phyloP scores from a whole-genome alignment of 1,140 invertebrate genomes.

The Pogonomyrmex barbatus region DNA sequence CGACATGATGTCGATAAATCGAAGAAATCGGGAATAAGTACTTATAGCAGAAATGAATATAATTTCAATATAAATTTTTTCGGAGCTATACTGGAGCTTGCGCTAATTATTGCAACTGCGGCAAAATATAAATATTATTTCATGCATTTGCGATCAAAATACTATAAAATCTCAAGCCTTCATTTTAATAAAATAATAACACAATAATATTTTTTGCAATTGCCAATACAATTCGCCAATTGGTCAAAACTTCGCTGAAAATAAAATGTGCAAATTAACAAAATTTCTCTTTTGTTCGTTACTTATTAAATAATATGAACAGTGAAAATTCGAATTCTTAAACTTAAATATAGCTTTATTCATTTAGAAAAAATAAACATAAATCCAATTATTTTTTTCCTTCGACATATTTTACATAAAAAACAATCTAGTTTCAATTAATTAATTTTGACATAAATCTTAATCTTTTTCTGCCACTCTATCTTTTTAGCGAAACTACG shows the following conservation, averaged over 20 bases:
- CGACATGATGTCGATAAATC: conserved; percentile 29
- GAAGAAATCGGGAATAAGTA: neutral
- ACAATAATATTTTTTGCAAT: neutral
- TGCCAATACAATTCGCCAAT: neutral
- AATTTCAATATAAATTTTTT: conserved; percentile 19
- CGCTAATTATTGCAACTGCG: neutral
- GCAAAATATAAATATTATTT: conserved; percentile 8
- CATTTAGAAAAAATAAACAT: neutral
- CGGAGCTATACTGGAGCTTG: neutral
- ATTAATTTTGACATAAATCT: conserved; percentile 34
- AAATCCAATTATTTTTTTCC: conserved; percentile 1
- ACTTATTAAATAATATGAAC: neutral
- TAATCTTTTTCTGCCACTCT: neutral
- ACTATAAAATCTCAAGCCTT: neutral
- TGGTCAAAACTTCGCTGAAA: neutral
- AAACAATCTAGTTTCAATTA: neutral
- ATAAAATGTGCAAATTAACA: neutral
- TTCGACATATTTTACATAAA: neutral
- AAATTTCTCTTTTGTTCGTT: neutral
- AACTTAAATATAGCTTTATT: neutral
- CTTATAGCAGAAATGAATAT: conserved; percentile 6
- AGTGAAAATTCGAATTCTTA: neutral
- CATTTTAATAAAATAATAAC: neutral
- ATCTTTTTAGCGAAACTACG: neutral
- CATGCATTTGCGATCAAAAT: neutral